Evolutionary conservation across 2,113 vertebrate genomes (phyloP).

Genomic region (Odocoileus hemionus): DNA sequence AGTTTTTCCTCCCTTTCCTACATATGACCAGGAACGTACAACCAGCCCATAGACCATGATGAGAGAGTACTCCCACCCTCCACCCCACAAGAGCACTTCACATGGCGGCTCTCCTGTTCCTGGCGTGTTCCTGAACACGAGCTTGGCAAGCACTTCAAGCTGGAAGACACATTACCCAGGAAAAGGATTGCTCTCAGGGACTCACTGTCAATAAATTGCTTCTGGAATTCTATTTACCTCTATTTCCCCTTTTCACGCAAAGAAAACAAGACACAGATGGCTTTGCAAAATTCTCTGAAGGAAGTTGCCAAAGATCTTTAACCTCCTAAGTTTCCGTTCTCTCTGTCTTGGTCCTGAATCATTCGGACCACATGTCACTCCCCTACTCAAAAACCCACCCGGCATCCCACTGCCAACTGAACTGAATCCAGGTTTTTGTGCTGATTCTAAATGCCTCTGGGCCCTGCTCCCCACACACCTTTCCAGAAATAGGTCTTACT

Average conservation of each 20-base stretch:
- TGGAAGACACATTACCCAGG: neutral
- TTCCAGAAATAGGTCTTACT: neutral
- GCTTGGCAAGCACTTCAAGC: neutral
- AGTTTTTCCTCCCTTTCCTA: neutral
- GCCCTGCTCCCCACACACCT: neutral
- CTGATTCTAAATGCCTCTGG: neutral
- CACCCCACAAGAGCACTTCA: neutral
- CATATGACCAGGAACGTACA: neutral
- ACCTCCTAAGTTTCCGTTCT: neutral
- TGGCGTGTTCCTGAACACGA: neutral
- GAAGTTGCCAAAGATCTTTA: slow-evolving; percentile 2
- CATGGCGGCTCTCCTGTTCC: neutral
- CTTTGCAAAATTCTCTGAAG: slow-evolving; percentile 32
- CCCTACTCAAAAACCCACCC: neutral
- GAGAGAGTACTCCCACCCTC: neutral
- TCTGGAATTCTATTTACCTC: neutral
- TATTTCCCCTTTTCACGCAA: neutral
- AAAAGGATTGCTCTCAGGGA: neutral
- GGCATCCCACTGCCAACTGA: neutral
- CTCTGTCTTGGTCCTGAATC: too few relatives aligned
- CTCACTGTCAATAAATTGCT: neutral
- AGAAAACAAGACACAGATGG: slow-evolving; percentile 1
- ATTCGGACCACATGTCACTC: neutral
- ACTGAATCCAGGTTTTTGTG: neutral
- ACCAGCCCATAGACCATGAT: accelerated